Evolutionary conservation across 2,113 vertebrate genomes (phyloP).

Genomic region (Steatornis caripensis): DNA sequence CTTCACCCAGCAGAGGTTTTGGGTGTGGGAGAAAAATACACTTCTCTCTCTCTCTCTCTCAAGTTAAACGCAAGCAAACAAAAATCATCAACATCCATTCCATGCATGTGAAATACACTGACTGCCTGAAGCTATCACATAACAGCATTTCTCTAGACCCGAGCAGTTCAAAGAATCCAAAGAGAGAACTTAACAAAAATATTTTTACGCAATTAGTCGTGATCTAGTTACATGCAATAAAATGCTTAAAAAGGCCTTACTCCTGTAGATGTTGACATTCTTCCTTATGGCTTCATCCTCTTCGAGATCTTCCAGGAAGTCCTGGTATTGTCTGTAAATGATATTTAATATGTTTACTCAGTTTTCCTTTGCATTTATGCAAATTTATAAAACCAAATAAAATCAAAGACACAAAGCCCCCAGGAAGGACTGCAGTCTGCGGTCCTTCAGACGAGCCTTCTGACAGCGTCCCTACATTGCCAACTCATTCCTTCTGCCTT

Average conservation of each 20-base stretch:
- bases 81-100: neutral
- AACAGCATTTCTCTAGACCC: neutral
- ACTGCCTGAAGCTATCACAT: neutral
- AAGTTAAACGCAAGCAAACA: neutral
- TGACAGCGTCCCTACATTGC: neutral
- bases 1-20: neutral
- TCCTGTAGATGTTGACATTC: constrained; percentile 94
- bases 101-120: neutral
- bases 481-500: neutral
- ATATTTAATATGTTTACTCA: neutral
- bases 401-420: neutral
- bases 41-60: neutral
- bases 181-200: neutral
- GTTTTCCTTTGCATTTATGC: neutral
- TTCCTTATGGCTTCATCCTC: constrained; percentile 95
- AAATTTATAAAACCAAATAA: neutral
- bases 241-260: constrained; percentile 63
- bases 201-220: neutral
- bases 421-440: neutral
- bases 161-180: neutral
- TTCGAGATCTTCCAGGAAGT: constrained; percentile 97
- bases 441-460: neutral
- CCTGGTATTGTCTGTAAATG: constrained; percentile 87
- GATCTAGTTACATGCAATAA: neutral
- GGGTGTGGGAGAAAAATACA: neutral